Conservation (phyloP, 2,113 vertebrate genomes). For the Thalassoma bifasciatum region DNA sequence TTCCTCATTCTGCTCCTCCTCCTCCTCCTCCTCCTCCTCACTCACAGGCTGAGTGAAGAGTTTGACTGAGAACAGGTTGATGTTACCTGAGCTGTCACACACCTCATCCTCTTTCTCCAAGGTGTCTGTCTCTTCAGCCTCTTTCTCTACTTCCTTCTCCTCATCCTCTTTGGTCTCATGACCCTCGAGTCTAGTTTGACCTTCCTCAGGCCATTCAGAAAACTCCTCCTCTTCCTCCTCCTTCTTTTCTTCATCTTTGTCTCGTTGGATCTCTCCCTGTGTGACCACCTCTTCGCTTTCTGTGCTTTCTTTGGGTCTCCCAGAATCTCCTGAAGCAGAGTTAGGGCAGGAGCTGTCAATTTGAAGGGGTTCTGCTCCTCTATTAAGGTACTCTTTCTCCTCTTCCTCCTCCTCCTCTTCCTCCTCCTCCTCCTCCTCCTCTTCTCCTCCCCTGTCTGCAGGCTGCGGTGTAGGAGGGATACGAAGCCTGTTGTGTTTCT, state of each 20-base stretch:
- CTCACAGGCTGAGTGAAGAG: slow-evolving; percentile 14
- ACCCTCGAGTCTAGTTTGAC: not conserved
- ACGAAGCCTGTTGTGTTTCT: not conserved
- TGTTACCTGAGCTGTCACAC: slow-evolving; percentile 20
- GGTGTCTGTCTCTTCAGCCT: not conserved
- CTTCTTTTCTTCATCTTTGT: not conserved
- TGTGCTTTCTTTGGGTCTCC: not conserved
- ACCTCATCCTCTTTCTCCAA: not conserved
- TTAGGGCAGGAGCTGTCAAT: not conserved
- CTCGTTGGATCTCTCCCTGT: not conserved
- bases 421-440: slow-evolving; percentile 28
- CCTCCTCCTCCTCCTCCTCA: slow-evolving; percentile 10
- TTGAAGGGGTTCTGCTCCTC: not conserved
- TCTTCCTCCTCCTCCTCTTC: slow-evolving; percentile 41
- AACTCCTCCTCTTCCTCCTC: not conserved
- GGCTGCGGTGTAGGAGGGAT: not conserved
- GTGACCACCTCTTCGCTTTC: not conserved
- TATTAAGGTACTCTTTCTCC: not conserved
- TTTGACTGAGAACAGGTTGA: slow-evolving; percentile 72
- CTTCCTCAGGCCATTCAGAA: not conserved
- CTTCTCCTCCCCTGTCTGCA: not conserved
- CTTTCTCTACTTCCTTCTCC: not conserved
- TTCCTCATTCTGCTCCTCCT: slow-evolving; percentile 13
- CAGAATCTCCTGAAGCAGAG: not conserved
- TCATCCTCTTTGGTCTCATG: not conserved